phyloP scores from a whole-genome alignment of 2,888 invertebrate species.

The Hyposoter didymator region DNA sequence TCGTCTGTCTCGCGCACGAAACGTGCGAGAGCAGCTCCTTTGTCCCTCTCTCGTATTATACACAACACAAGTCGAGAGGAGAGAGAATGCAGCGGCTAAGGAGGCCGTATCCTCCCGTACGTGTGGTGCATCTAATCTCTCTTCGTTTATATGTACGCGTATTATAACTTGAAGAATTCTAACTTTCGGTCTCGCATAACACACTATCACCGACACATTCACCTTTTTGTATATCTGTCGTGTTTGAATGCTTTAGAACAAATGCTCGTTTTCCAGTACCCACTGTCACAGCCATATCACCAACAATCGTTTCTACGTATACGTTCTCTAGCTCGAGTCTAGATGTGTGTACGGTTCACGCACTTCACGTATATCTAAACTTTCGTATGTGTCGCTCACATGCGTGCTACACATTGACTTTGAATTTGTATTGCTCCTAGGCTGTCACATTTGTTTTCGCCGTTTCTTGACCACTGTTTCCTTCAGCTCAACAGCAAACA shows the following conservation, averaged over 20 bases:
- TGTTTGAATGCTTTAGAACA: slow-evolving; percentile 13
- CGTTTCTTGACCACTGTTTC: neutral
- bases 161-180: slow-evolving; percentile 13
- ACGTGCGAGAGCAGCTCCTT: slow-evolving; percentile 43
- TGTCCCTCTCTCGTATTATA: slow-evolving; percentile 29
- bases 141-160: slow-evolving; percentile 11
- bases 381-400: neutral
- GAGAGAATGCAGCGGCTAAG: slow-evolving; percentile 63
- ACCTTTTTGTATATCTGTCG: neutral
- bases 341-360: neutral
- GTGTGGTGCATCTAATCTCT: slow-evolving; percentile 65
- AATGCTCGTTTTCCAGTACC: slow-evolving; percentile 6
- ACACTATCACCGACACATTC: neutral
- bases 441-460: slow-evolving; percentile 5
- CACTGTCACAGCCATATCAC: slow-evolving; percentile 28
- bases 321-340: neutral
- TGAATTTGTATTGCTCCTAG: slow-evolving; percentile 3
- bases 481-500: neutral
- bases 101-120: slow-evolving; percentile 67
- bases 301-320: slow-evolving; percentile 17
- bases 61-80: slow-evolving; percentile 28
- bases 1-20: slow-evolving; percentile 26
- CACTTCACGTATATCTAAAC: neutral
- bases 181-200: neutral
- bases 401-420: slow-evolving; percentile 8